Conservation (phyloP, 2,888 invertebrate species). For the Heliconius hortense region DNA sequence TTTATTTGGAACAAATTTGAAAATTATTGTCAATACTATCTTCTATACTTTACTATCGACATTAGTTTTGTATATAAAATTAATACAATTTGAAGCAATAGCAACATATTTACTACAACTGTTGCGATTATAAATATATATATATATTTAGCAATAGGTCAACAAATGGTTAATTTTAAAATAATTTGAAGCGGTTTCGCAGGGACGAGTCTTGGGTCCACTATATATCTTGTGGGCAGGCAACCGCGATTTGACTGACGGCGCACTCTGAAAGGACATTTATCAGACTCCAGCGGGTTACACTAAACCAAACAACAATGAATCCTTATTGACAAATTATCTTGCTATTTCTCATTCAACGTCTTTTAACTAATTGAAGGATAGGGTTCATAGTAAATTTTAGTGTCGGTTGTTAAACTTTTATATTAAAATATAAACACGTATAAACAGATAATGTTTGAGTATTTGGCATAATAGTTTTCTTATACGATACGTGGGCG, state of each 20-base stretch:
- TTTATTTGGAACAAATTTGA: neutral
- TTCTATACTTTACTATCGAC: no score
- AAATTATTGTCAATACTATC: neutral
- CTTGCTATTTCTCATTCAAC: slow-evolving; percentile 59
- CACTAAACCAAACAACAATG: slow-evolving; percentile 81
- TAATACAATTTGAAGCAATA: neutral
- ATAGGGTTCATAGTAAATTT: slow-evolving; percentile 6
- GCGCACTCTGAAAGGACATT: slow-evolving; percentile 80
- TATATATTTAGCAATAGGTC: slow-evolving; percentile 23
- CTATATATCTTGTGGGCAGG: slow-evolving; percentile 81
- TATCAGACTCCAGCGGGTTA: slow-evolving; percentile 80
- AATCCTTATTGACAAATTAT: slow-evolving; percentile 81
- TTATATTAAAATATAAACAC: neutral
- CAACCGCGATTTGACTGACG: slow-evolving; percentile 82
- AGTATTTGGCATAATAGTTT: no score
- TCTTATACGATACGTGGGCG: no score
- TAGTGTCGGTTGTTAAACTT: neutral
- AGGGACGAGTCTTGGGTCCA: slow-evolving; percentile 74
- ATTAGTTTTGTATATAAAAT: neutral
- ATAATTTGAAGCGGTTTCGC: slow-evolving; percentile 66
- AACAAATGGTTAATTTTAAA: slow-evolving; percentile 72
- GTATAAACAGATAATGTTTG: neutral
- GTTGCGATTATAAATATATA: neutral
- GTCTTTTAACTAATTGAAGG: slow-evolving; percentile 30
- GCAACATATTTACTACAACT: neutral